Evolutionary conservation across 2,113 vertebrate genomes (phyloP).

Genomic region (Phaetusa simplex): DNA sequence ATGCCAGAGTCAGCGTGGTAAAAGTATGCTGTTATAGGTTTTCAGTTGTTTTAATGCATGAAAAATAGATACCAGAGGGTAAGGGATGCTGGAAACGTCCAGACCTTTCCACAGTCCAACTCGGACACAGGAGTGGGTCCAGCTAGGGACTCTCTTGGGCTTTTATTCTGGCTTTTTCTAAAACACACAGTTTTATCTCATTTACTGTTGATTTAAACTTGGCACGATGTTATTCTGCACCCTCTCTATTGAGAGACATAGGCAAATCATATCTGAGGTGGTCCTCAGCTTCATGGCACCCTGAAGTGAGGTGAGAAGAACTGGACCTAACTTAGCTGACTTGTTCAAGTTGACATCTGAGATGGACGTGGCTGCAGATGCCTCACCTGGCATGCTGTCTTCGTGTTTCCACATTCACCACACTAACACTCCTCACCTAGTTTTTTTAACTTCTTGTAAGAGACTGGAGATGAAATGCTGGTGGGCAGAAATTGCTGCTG

Average conservation of each 20-base stretch:
- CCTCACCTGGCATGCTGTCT: not conserved
- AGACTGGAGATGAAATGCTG: not conserved
- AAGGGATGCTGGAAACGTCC: not conserved
- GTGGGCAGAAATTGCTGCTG: not conserved
- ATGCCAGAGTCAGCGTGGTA: not conserved
- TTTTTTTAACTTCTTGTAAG: not conserved
- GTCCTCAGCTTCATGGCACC: not conserved
- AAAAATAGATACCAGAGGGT: not conserved
- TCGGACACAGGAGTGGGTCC: not conserved
- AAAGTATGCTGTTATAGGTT: not conserved
- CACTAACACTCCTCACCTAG: not conserved
- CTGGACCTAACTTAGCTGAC: not conserved
- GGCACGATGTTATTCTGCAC: constrained; percentile 24
- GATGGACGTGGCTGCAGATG: not conserved
- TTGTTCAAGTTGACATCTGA: not conserved
- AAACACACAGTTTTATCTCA: not conserved
- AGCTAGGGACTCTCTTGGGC: not conserved
- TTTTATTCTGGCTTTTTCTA: constrained; percentile 10
- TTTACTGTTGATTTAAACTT: not conserved
- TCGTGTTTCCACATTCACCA: not conserved
- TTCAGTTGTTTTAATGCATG: not conserved
- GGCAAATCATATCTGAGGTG: not conserved
- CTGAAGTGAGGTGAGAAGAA: not conserved
- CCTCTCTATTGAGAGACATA: not conserved
- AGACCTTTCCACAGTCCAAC: not conserved